phyloP scores from a whole-genome alignment of 2,888 invertebrate genomes.

The Margaritifera margaritifera region DNA sequence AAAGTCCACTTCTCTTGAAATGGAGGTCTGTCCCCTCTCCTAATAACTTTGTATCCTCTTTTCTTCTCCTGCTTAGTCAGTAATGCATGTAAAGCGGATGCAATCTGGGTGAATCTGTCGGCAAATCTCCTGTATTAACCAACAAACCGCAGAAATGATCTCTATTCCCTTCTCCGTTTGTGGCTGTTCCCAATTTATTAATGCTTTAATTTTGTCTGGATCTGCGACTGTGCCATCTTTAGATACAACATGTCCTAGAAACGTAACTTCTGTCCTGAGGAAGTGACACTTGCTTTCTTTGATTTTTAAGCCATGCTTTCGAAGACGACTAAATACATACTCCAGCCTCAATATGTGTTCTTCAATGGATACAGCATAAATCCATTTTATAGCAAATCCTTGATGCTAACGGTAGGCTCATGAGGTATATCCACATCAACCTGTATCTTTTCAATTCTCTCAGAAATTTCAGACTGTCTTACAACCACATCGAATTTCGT shows the following conservation, averaged over 20 bases:
- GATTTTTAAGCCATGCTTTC: conserved; percentile 23
- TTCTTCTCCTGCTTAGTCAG: background rate
- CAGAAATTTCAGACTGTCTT: too few species aligned
- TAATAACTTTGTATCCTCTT: too few species aligned
- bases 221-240: conserved; percentile 24
- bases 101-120: conserved; percentile 20
- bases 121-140: conserved; percentile 27
- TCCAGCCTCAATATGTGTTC: conserved; percentile 27
- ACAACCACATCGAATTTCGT: too few species aligned
- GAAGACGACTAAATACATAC: conserved; percentile 22
- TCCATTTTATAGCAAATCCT: too few species aligned
- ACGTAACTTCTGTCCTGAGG: conserved; percentile 12
- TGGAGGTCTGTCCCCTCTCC: too few species aligned
- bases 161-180: conserved; percentile 8
- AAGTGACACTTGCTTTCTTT: conserved; percentile 30
- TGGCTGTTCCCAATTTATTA: conserved; percentile 25
- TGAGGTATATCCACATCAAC: background rate
- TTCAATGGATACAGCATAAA: conserved; percentile 18
- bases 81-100: conserved; percentile 15
- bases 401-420: too few species aligned
- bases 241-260: conserved; percentile 18
- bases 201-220: conserved; percentile 23
- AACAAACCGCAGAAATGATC: conserved; percentile 17
- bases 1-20: too few species aligned
- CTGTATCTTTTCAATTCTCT: too few species aligned